phyloP scores from a whole-genome alignment of 1,140 invertebrate genomes.

The Listronotus oregonensis region DNA sequence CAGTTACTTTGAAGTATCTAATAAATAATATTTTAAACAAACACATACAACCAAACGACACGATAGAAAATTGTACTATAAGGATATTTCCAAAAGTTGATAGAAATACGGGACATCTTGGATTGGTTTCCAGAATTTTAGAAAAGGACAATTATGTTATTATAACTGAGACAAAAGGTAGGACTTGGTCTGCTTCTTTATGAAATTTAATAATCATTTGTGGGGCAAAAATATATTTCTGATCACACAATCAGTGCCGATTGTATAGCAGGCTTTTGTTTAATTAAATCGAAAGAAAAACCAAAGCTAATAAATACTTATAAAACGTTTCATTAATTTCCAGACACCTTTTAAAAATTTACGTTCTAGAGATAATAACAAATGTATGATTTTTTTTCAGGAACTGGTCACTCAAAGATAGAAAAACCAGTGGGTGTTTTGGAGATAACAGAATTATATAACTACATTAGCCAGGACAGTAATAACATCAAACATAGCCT shows the following conservation, averaged over 20 bases:
- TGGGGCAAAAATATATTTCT: neutral
- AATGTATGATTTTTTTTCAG: constrained; percentile 19
- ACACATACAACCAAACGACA: constrained; percentile 65
- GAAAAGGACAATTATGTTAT: constrained; percentile 81
- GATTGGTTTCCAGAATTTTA: constrained; percentile 76
- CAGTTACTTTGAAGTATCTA: constrained; percentile 75
- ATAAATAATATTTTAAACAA: constrained; percentile 73
- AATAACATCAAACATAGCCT: too few relatives aligned
- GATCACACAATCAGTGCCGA: too few relatives aligned
- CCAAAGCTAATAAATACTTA: neutral
- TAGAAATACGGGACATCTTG: constrained; percentile 66
- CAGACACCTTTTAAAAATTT: too few relatives aligned
- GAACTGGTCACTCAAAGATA: constrained; percentile 9
- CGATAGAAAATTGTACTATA: constrained; percentile 69
- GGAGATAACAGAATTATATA: constrained; percentile 27
- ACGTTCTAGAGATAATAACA: neutral
- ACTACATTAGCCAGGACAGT: constrained; percentile 5
- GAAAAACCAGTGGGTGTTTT: constrained; percentile 28
- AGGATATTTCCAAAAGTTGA: constrained; percentile 77
- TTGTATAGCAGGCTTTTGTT: too few relatives aligned
- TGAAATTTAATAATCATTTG: neutral
- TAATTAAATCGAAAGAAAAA: too few relatives aligned
- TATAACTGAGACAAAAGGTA: constrained; percentile 58
- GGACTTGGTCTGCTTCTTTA: neutral
- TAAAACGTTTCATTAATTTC: neutral